Evolutionary conservation across 2,797 vertebrate species (phyloP), one percentile per base, ranked within the genome.

Genomic region (Manis crassicaudata): DNA sequence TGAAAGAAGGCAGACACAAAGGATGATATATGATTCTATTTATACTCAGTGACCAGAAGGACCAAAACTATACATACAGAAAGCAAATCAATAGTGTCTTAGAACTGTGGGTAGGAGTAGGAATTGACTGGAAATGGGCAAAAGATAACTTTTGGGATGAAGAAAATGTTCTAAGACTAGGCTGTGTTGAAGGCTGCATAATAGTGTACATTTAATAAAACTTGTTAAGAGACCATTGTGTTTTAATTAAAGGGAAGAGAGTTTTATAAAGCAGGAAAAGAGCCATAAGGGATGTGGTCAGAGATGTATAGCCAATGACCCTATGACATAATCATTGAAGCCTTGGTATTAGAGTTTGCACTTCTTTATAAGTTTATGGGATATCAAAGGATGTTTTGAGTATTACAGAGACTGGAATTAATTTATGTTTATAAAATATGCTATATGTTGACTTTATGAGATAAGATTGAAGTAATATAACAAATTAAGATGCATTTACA

Each of bases 231-330:
- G 3, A 17, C 8, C 12, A 6, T 2, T 63, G 8, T 18, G 6
- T 35, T 29, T 91, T 40, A 40, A 40, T 40, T 40, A 40, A 40
- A 40, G 37, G 37, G 37, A 40, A 4, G 37, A 40, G 37, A 40
- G 37, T 40, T 14, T n/a, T 27, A 60, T 25, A n/a, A 82, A 60
- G 4, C 8, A 13, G 6, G 7, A 76, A 91, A 56, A 50, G 82
- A 62, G 17, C 1, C 27, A 4, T 11, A 29, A 3, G 1, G 6
- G 6, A 9, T 72, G 16, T 1, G 12, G 8, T 80, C 3, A 46
- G 6, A 10, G 27, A 20, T n/a, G 0, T 60, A 21, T 2, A 25
- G 63, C 0, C 16, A 32, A 23, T 11, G 46, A 0, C 8, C 23
- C 11, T 17, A 29, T 18, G 5, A 7, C 0, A 18, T 27, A 27